Base-by-base conservation (phyloP, 2,888 invertebrate species). In the Myathropa florea region DNA sequence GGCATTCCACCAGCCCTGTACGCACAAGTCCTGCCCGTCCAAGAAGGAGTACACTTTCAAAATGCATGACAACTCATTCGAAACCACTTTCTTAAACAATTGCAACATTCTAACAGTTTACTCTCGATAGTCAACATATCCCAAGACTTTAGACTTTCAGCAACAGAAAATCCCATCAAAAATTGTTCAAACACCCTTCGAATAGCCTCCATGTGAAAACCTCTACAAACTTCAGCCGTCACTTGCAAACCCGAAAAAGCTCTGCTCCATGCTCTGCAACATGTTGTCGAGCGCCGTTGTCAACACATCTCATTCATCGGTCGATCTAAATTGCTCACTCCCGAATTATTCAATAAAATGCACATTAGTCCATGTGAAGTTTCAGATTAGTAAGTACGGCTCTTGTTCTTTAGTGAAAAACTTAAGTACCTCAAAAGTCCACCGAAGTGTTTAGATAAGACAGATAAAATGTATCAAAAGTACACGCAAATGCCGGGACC, bases 401-500 rank as follows among this genome's bases (percentile, higher is more conserved):
- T 10, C n/a, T 4, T n/a, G 12, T 23, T n/a, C 24, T 23, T 26
- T 39, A 9, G n/a, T 4, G 2, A 10, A 12, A n/a, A 3, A 10
- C 12, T 14, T 10, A 64, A 24, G 24, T 14, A 18, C n/a, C n/a
- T 7, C 7, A 3, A 46, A 1, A 39, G 23, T 39, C n/a, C n/a
- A 18, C 21, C 10, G n/a, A 3, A 24, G 12, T 57, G 23, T 0
- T n/a, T 12, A 18, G 55, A 64, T 23, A 36, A 26, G 4, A 3
- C 18, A 60, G 30, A 28, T 6, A 61, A 46, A 73, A 80, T 80
- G 80, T 60, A n/a, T n/a, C n/a, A 80, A 21, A 83, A 83, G 28
- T 55, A 39, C 7, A 57, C 79, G 7, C 39, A 72, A 30, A 14
- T 73, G 12, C 39, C 28, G 1, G 21, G 80, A 4, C 60, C n/a